phyloP scores from a whole-genome alignment of 1,140 invertebrate genomes.

The Trialeurodes vaporariorum region DNA sequence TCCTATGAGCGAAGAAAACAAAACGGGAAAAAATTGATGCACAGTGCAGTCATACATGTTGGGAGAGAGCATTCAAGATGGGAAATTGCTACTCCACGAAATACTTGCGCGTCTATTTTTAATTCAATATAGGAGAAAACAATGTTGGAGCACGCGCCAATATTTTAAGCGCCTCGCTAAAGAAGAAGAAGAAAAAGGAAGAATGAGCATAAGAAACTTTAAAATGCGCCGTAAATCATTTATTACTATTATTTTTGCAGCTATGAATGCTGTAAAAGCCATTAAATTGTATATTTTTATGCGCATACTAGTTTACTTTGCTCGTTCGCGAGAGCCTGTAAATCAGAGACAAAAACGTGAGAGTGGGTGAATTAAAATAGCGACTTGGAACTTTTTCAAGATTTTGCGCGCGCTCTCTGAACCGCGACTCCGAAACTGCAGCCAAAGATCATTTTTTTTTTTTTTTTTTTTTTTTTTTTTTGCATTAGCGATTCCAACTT shows the following conservation, averaged over 20 bases:
- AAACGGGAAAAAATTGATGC: too few species aligned
- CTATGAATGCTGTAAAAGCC: background rate
- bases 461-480: too few species aligned
- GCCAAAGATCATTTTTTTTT: too few species aligned
- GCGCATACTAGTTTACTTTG: background rate
- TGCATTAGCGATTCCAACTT: too few species aligned
- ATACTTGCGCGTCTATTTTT: background rate
- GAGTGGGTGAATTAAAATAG: background rate
- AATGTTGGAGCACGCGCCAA: background rate
- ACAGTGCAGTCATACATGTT: too few species aligned
- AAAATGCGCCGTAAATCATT: background rate
- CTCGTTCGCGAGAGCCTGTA: background rate
- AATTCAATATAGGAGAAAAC: background rate
- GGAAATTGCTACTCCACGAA: too few species aligned
- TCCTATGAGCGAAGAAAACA: too few species aligned
- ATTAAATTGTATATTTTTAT: background rate
- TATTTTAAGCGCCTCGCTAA: too few species aligned
- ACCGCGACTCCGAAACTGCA: too few species aligned
- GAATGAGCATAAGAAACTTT: background rate
- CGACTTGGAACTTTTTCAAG: background rate
- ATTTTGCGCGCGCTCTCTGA: too few species aligned
- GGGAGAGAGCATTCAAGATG: too few species aligned
- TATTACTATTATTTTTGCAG: background rate
- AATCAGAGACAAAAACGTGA: background rate
- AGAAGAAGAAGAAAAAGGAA: too few species aligned